phyloP scores from a whole-genome alignment of 2,888 invertebrate species.

The Autographa pulchrina region DNA sequence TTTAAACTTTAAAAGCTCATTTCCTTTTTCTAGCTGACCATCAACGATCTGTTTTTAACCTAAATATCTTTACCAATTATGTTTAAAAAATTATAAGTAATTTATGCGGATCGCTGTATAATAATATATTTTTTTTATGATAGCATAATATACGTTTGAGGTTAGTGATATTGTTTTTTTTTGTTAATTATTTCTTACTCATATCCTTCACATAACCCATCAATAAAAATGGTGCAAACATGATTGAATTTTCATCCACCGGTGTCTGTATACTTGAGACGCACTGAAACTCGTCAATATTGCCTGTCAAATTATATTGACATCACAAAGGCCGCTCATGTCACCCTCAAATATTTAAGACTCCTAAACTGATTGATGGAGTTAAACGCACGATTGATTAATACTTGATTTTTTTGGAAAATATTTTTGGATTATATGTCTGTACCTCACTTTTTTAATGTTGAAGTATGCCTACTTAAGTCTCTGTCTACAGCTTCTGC shows the following conservation, averaged over 20 bases:
- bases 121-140: too few relatives aligned
- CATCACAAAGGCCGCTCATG: neutral
- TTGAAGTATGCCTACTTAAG: too few relatives aligned
- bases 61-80: too few relatives aligned
- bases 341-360: neutral
- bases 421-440: neutral
- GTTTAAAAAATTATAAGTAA: too few relatives aligned
- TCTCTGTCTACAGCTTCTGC: too few relatives aligned
- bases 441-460: too few relatives aligned
- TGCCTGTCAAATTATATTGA: conserved; percentile 1
- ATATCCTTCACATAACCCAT: neutral
- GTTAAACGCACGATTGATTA: neutral
- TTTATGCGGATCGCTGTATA: too few relatives aligned
- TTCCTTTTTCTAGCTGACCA: too few relatives aligned
- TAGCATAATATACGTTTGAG: too few relatives aligned
- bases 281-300: neutral
- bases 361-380: neutral
- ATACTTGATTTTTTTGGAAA: neutral
- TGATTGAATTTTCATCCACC: neutral
- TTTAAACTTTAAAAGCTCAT: neutral
- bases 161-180: too few relatives aligned
- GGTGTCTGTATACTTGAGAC: neutral
- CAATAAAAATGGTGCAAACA: neutral
- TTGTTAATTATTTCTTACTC: too few relatives aligned
- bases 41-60: too few relatives aligned